A percentile compares a stretch with the other conserved stretches of the same genome.
phyloP scores from a whole-genome alignment of 2,797 vertebrate genomes.

The Ctenosaura bakeri region DNA sequence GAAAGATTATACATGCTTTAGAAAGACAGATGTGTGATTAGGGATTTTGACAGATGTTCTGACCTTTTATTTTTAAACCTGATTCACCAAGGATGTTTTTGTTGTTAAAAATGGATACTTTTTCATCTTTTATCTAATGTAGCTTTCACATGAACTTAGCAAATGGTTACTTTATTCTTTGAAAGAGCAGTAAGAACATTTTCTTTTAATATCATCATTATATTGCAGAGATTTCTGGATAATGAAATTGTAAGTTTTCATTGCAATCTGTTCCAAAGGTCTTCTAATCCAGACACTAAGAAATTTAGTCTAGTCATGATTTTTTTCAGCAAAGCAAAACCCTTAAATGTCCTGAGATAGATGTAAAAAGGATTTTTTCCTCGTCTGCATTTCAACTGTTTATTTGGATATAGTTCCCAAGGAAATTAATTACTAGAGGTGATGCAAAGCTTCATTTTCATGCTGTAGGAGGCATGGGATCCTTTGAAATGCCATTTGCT shows the following conservation, averaged over 20 bases:
- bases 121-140: slow-evolving; percentile 9
- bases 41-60: not conserved
- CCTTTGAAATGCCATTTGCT: not conserved
- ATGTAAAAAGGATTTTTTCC: slow-evolving; percentile 60
- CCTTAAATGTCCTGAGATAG: slow-evolving; percentile 60
- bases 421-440: slow-evolving; percentile 49
- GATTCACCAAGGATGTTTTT: not conserved
- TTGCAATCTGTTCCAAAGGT: slow-evolving; percentile 37
- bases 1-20: not conserved
- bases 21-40: not conserved
- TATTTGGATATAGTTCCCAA: slow-evolving; percentile 54
- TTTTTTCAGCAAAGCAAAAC: not conserved
- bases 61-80: not conserved
- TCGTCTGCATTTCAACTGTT: slow-evolving; percentile 61
- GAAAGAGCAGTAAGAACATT: not conserved
- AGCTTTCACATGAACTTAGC: not conserved
- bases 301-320: slow-evolving; percentile 64
- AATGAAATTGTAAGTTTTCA: slow-evolving; percentile 38
- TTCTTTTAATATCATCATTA: slow-evolving; percentile 38
- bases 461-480: not conserved
- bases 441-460: not conserved
- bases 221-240: slow-evolving; percentile 34
- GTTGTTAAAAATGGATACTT: not conserved
- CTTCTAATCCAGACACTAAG: slow-evolving; percentile 60
- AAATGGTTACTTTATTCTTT: slow-evolving; percentile 9